A percentile compares a stretch with the other conserved stretches of the same genome.
phyloP scores from a whole-genome alignment of 2,797 vertebrate genomes.

The Malurus splendens region DNA sequence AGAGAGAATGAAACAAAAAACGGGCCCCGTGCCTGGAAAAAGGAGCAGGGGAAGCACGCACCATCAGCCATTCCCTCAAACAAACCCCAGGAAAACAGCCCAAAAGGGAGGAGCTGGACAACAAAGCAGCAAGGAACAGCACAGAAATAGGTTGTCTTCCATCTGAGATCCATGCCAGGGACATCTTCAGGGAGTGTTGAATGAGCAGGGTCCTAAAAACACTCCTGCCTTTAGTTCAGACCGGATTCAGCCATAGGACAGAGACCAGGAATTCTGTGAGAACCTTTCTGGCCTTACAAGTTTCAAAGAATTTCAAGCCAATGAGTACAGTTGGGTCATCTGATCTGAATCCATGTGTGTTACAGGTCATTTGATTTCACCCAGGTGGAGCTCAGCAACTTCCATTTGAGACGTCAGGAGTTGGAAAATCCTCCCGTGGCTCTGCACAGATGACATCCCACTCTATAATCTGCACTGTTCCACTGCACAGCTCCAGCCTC shows the following conservation, averaged over 20 bases:
- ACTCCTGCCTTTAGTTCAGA: not conserved
- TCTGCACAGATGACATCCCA: not conserved
- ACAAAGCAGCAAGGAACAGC: not conserved
- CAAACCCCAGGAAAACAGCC: not conserved
- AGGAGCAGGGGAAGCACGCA: not conserved
- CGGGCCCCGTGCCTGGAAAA: not conserved
- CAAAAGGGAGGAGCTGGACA: slow-evolving; percentile 15
- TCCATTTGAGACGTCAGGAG: not conserved
- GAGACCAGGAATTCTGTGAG: not conserved
- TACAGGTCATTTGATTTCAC: not conserved
- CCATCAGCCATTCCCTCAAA: not conserved
- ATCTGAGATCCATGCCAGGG: not conserved
- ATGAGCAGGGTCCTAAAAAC: not conserved
- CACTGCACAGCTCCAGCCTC: not conserved
- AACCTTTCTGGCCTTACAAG: not conserved
- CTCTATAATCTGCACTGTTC: not conserved
- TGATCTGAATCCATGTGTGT: not conserved
- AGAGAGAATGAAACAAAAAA: not conserved
- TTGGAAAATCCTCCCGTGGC: not conserved
- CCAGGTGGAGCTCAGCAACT: not conserved
- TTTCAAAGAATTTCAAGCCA: not conserved
- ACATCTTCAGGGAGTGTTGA: not conserved
- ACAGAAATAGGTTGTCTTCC: not conserved
- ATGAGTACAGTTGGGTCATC: not conserved
- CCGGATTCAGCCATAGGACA: not conserved